Conservation (phyloP, 1,140 invertebrate genomes). For the Luehdorfia chinensis region DNA sequence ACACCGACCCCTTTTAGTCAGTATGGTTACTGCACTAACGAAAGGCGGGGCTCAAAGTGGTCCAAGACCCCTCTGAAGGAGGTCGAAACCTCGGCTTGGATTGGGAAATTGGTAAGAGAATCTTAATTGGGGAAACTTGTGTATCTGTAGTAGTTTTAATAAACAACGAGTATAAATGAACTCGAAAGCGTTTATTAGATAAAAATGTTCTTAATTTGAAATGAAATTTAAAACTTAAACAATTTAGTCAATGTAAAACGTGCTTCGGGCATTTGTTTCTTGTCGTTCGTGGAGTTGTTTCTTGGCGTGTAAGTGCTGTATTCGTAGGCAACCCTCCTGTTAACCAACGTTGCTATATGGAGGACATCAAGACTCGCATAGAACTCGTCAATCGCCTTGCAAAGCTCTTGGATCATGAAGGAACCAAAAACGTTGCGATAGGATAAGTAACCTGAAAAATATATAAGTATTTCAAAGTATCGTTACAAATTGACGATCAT, state of each 20-base stretch:
- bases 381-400: slow-evolving; percentile 34
- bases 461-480: neutral
- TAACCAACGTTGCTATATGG: slow-evolving; percentile 42
- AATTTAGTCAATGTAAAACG: slow-evolving; percentile 49
- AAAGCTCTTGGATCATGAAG: slow-evolving; percentile 54
- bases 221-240: slow-evolving; percentile 32
- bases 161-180: too few species aligned
- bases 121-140: too few species aligned
- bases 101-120: too few species aligned
- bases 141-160: too few species aligned
- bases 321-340: slow-evolving; percentile 35
- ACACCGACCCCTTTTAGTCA: too few species aligned
- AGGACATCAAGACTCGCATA: slow-evolving; percentile 34
- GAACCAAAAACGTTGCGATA: slow-evolving; percentile 40
- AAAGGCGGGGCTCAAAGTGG: too few species aligned
- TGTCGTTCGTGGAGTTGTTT: slow-evolving; percentile 29
- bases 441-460: slow-evolving; percentile 41
- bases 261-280: slow-evolving; percentile 57
- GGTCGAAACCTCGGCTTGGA: too few species aligned
- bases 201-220: too few species aligned
- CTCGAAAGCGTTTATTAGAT: too few species aligned
- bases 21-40: too few species aligned
- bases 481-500: too few species aligned
- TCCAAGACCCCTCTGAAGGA: too few species aligned
- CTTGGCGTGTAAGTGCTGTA: slow-evolving; percentile 33